Evolutionary conservation across 2,113 vertebrate species (phyloP), one percentile per base, ranked within the genome.

Genomic region (Eulemur rufifrons): DNA sequence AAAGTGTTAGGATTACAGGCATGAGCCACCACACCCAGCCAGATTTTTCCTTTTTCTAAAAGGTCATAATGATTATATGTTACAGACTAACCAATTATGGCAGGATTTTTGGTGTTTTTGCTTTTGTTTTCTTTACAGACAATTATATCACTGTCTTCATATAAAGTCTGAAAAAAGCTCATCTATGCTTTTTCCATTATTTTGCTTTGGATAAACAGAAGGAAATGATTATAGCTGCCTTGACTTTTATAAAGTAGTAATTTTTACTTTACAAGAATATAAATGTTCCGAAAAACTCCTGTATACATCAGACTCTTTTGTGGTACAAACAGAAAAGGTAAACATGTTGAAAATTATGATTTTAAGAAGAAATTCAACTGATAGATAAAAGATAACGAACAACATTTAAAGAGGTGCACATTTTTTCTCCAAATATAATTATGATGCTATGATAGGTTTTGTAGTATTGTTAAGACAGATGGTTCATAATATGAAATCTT

Each of bases 191-290:
- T 50, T 91, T 63, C 20, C 63, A 93, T 94, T 82, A 89, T 63
- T 86, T 64, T 91, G 61, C n/a, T 93, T 69, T 83, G 45, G 29
- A 89, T 63, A 80, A 93, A 92, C 71, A 91, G 91, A 71, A 89
- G 50, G 32, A 95, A 83, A 95, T 34, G 9, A 39, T 56, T 95
- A 73, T 11, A 90, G 52, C 39, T 90, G 12, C 15, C 54, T 86
- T 95, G 39, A 85, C 27, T 61, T 95, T 94, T 74, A 94, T 56
- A 47, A 91, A 85, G 73, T 15, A 88, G 61, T 47, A 37, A 89
- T 89, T 97, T 94, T 84, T 80, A 91, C 86, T 93, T 95, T 91
- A 91, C 4, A 89, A 89, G 37, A 87, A 91, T n/a, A 73, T 76
- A 90, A 87, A 86, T 89, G 93, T 84, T 64, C 23, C 78, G 32